Evolutionary conservation across 2,888 invertebrate species (phyloP), one percentile per base, ranked within the genome.

Genomic region (Scrobipalpa atriplicella): DNA sequence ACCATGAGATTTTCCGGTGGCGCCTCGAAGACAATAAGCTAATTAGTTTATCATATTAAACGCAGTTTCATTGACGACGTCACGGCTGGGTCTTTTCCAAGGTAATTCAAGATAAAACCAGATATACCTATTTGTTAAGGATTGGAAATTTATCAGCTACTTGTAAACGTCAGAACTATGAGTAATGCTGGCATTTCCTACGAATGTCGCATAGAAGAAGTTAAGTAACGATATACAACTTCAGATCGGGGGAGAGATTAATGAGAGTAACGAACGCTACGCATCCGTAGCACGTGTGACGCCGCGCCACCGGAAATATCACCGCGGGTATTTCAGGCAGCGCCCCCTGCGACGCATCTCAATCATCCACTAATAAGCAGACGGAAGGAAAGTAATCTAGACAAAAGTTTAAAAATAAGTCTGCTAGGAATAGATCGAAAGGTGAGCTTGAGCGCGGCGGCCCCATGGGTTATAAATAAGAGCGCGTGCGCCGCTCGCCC

Each of bases 291-390:
- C 68, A 76, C 72, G 75, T 74, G 72, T 69, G 67, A 36, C 19
- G 71, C 47, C 72, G 75, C 72, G 76, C 73, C 75, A 83, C 87
- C 90, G 90, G 90, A 90, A 86, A 90, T 86, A 88, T 85, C 83
- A 80, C 76, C 79, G 80, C 81, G 81, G 82, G 85, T 87, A 89
- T 87, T 86, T 85, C 73, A 74, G 83, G 84, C 71, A 83, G 86
- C 87, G 88, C 92, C 92, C 92, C 92, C 92, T 90, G 92, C 91
- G 91, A 89, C 85, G 92, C 90, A 80, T 86, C 87, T 91, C 87
- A 89, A 90, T 91, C 90, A 90, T 89, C 87, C 89, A 85, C 89
- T 91, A 91, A 92, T 92, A 90, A 91, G 90, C 84, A 87, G 85
- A 84, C 88, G 89, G 89, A 90, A 90, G 90, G 87, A 90, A 89